phyloP scores from a whole-genome alignment of 2,113 vertebrate genomes.

The Condylura cristata region DNA sequence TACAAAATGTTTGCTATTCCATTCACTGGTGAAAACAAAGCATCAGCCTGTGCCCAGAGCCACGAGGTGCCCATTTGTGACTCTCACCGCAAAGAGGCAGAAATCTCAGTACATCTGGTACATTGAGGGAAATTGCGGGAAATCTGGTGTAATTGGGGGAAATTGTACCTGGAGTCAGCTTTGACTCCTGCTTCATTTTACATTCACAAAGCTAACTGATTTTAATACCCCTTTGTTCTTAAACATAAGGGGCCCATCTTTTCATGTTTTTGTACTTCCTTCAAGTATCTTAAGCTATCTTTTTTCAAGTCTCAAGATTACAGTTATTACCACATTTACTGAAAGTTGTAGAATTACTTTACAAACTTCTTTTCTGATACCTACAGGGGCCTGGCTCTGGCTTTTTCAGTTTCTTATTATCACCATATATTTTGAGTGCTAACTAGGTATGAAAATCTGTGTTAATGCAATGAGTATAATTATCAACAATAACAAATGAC shows the following conservation, averaged over 20 bases:
- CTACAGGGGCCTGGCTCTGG: neutral
- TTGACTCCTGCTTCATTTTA: neutral
- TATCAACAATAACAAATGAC: neutral
- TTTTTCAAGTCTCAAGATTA: neutral
- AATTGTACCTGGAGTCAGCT: neutral
- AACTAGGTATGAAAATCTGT: neutral
- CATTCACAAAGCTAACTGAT: neutral
- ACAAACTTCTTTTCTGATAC: neutral
- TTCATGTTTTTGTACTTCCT: neutral
- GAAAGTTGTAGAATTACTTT: neutral
- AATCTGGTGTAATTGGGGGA: neutral
- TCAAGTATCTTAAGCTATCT: neutral
- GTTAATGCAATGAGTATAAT: neutral
- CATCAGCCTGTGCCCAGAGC: neutral
- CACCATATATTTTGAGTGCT: neutral
- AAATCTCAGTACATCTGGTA: neutral
- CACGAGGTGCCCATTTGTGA: neutral
- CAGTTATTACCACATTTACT: neutral
- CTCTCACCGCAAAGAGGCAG: neutral
- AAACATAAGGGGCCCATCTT: neutral
- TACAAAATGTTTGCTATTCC: neutral
- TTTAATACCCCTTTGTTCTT: neutral
- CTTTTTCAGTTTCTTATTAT: slow-evolving; percentile 3
- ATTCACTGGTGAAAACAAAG: neutral
- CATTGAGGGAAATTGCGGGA: neutral